Conservation (phyloP, 2,797 vertebrate species). For the Pachyuromys duprasi region DNA sequence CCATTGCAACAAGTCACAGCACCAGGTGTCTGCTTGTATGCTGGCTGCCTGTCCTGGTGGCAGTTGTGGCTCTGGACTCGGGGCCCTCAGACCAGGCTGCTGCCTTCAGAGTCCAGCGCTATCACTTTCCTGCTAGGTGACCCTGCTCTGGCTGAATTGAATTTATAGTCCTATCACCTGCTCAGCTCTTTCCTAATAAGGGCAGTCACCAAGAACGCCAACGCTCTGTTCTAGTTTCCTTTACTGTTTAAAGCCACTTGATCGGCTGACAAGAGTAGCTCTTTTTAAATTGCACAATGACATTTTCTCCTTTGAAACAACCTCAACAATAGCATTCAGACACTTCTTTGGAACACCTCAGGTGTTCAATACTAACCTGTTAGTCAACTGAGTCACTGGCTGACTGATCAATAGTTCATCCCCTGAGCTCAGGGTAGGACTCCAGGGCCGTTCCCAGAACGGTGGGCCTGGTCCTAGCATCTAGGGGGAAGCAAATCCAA, state of each 20-base stretch:
- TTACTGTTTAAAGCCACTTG: neutral
- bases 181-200: neutral
- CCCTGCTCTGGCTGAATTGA: neutral
- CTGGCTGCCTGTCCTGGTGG: neutral
- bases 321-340: neutral
- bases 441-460: neutral
- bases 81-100: neutral
- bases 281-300: slow-evolving; percentile 18
- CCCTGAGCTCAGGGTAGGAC: neutral
- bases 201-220: neutral
- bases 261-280: slow-evolving; percentile 9
- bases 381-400: neutral
- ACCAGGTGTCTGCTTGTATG: neutral
- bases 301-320: slow-evolving; percentile 45
- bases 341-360: neutral
- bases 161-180: neutral
- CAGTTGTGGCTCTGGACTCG: neutral
- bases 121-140: neutral
- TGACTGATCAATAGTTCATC: neutral
- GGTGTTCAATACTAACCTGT: neutral
- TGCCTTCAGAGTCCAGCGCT: neutral
- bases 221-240: neutral
- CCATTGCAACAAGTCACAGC: neutral
- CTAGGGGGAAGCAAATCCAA: neutral
- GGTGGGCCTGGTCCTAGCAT: neutral